Conservation (phyloP, 2,888 invertebrate genomes). For the Calameuta pallipes region DNA sequence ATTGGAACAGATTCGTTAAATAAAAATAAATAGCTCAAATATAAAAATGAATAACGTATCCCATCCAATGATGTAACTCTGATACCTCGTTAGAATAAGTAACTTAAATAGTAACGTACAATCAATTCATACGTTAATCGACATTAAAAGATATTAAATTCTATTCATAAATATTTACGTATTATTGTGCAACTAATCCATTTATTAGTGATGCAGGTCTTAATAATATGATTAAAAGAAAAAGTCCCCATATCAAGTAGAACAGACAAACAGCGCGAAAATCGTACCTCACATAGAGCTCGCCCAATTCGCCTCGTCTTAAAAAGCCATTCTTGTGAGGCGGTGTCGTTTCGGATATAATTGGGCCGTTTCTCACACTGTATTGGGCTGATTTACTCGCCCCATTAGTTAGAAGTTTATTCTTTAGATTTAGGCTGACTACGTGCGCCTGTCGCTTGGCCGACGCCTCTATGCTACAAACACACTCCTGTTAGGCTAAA, state of each 20-base stretch:
- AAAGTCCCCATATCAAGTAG: conserved; percentile 29
- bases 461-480: conserved; percentile 62
- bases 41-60: neutral
- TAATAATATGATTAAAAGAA: conserved; percentile 14
- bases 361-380: conserved; percentile 52
- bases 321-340: conserved; percentile 63
- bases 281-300: conserved; percentile 66
- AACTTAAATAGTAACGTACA: neutral
- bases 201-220: neutral
- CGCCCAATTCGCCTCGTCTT: conserved; percentile 65
- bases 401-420: conserved; percentile 61
- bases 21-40: neutral
- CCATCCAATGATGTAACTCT: neutral
- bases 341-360: conserved; percentile 55
- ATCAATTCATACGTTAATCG: neutral
- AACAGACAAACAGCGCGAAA: conserved; percentile 54
- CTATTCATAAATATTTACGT: neutral
- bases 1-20: neutral
- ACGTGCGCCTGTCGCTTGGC: conserved; percentile 59
- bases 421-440: conserved; percentile 60
- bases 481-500: conserved; percentile 53
- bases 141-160: neutral
- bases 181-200: neutral
- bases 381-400: conserved; percentile 58
- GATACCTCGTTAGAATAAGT: neutral